phyloP scores from a whole-genome alignment of 2,888 invertebrate genomes.

The Eupithecia vulgata region DNA sequence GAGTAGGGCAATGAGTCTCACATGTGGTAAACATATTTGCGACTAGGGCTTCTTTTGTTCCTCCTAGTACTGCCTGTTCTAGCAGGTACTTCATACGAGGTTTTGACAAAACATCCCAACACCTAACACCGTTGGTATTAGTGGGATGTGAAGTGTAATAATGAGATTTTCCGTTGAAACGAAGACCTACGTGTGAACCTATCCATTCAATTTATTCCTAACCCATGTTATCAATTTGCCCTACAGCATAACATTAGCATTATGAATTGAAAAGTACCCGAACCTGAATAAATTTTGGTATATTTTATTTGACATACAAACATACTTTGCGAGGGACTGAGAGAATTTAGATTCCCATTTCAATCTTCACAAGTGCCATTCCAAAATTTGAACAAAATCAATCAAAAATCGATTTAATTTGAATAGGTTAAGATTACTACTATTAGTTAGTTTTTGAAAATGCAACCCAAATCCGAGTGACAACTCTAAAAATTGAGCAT shows the following conservation, averaged over 20 bases:
- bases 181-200: not conserved
- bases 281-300: not conserved
- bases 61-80: too few species aligned
- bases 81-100: too few species aligned
- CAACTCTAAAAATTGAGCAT: not conserved
- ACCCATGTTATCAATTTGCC: constrained; percentile 19
- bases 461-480: not conserved
- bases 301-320: not conserved
- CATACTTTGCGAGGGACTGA: not conserved
- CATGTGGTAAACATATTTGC: too few species aligned
- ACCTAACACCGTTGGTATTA: too few species aligned
- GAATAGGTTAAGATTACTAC: too few species aligned
- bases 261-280: constrained; percentile 12
- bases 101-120: too few species aligned
- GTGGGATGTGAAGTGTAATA: not conserved
- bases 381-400: not conserved
- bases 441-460: not conserved
- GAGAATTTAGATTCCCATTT: too few species aligned
- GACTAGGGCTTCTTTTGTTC: too few species aligned
- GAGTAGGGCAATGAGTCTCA: too few species aligned
- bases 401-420: not conserved
- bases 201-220: not conserved
- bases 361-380: not conserved
- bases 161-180: not conserved
- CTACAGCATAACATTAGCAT: constrained; percentile 27